Percentiles rank a stretch among this genome's conserved stretches.
Conservation (phyloP, 2,888 invertebrate genomes). For the Phalera bucephala region DNA sequence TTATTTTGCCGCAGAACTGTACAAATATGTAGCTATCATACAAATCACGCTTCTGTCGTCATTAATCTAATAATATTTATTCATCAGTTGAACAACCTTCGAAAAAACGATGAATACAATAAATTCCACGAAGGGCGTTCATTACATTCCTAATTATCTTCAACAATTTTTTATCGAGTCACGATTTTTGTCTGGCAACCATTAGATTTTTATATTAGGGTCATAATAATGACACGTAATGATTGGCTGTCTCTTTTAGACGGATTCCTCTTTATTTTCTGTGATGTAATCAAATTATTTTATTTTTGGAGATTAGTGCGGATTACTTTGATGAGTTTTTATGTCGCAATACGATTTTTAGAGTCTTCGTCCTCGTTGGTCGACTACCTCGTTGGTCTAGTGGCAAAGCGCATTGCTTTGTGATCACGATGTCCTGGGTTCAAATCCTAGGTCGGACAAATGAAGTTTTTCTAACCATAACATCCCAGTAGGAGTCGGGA, state of each 20-base stretch:
- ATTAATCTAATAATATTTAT: too few species aligned
- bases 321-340: neutral
- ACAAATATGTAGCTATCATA: neutral
- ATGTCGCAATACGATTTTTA: too few species aligned
- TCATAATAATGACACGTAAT: slow-evolving; percentile 43
- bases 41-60: too few species aligned
- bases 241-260: slow-evolving; percentile 28
- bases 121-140: slow-evolving; percentile 26
- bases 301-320: slow-evolving; percentile 9
- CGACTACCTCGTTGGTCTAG: too few species aligned
- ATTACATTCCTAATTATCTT: slow-evolving; percentile 37
- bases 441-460: too few species aligned
- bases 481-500: too few species aligned
- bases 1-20: too few species aligned
- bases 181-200: slow-evolving; percentile 39
- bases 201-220: slow-evolving; percentile 30
- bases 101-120: slow-evolving; percentile 18
- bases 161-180: slow-evolving; percentile 35
- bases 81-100: slow-evolving; percentile 2
- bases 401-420: too few species aligned
- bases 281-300: slow-evolving; percentile 14
- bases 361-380: too few species aligned
- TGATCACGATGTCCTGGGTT: too few species aligned
- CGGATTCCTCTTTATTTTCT: slow-evolving; percentile 21
- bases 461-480: too few species aligned